phyloP scores from a whole-genome alignment of 2,113 vertebrate species.

The Cochlearius cochlearius region DNA sequence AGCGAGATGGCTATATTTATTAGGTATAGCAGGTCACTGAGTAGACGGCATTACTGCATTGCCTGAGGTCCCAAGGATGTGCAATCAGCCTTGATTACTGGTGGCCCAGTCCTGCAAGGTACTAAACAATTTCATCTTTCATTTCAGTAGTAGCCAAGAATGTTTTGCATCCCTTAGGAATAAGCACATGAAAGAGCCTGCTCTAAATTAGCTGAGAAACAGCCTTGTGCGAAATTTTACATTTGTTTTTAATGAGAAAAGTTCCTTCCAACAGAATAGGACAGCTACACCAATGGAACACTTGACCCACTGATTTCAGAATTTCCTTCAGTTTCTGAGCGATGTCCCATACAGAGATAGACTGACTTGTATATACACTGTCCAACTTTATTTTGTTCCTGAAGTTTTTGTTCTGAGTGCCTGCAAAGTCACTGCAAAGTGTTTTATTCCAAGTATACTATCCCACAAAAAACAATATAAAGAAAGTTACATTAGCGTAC shows the following conservation, averaged over 20 bases:
- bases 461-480: not conserved
- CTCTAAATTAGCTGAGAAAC: not conserved
- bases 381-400: not conserved
- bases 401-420: not conserved
- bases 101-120: not conserved
- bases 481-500: not conserved
- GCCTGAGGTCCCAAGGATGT: not conserved
- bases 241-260: conserved; percentile 6
- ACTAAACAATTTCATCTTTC: not conserved
- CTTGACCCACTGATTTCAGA: not conserved
- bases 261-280: not conserved
- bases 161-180: not conserved
- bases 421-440: not conserved
- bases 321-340: not conserved
- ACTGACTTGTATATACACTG: not conserved
- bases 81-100: not conserved
- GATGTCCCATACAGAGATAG: not conserved
- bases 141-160: not conserved
- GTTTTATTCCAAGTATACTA: not conserved
- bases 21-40: not conserved
- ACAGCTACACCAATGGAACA: not conserved
- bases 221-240: not conserved
- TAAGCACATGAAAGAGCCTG: not conserved
- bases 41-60: not conserved
- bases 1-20: not conserved